These are phyloP conservation scores for Hippoglossus hippoglossus DNA, from an alignment of 2,797 vertebrate species.

Conservation along the genomic window DNA sequence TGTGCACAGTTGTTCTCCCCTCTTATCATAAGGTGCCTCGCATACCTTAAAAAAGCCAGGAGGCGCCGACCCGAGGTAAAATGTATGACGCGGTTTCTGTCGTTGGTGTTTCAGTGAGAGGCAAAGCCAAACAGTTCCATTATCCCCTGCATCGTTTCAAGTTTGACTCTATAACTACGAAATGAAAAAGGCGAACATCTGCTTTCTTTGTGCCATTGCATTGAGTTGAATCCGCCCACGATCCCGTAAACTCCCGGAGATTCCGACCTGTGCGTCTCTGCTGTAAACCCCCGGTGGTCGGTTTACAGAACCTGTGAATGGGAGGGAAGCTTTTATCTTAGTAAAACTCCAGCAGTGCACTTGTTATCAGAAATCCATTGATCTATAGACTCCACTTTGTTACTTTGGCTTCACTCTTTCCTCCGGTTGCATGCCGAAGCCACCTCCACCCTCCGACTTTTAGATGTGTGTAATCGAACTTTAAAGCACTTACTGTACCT, in stretches of 20 bases:
- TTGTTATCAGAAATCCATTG: slow-evolving; percentile 29
- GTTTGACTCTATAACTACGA: slow-evolving; percentile 22
- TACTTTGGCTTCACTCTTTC: slow-evolving; percentile 32
- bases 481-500: slow-evolving; percentile 60
- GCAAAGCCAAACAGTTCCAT: slow-evolving; percentile 33
- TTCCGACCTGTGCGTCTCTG: slow-evolving; percentile 12
- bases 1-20: slow-evolving; percentile 74
- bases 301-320: slow-evolving; percentile 1
- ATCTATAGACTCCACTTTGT: slow-evolving; percentile 26
- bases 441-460: slow-evolving; percentile 19
- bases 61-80: slow-evolving; percentile 42
- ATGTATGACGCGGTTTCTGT: slow-evolving; percentile 40
- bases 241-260: slow-evolving; percentile 11
- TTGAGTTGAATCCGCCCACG: slow-evolving; percentile 30
- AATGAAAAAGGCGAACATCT: slow-evolving; percentile 27
- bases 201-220: slow-evolving; percentile 59
- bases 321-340: slow-evolving; percentile 55
- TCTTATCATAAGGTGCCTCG: slow-evolving; percentile 63
- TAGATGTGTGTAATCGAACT: slow-evolving; percentile 45
- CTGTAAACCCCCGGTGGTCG: slow-evolving; percentile 6
- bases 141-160: background rate
- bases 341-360: slow-evolving; percentile 60
- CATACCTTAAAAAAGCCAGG: slow-evolving; percentile 45
- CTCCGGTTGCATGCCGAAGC: slow-evolving; percentile 60
- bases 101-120: slow-evolving; percentile 46